Evolutionary conservation across 1,140 invertebrate genomes (phyloP).

Genomic region (Drosophila arizonae): DNA sequence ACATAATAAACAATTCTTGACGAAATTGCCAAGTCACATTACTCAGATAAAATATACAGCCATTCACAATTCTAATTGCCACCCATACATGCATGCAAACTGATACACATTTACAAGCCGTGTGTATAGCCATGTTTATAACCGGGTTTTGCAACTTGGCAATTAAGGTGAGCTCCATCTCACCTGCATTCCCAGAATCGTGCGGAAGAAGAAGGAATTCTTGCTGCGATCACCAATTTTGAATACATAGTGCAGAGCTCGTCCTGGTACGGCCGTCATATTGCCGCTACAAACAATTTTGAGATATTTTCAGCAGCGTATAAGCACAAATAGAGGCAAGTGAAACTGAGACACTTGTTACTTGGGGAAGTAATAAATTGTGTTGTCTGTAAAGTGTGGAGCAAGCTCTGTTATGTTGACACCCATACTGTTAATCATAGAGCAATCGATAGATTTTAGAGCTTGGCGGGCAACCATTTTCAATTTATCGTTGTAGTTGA

Average conservation of each 20-base stretch:
- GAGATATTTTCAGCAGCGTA: conserved; percentile 11
- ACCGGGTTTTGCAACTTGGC: conserved; percentile 15
- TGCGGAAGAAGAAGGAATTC: conserved; percentile 93
- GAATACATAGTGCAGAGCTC: conserved; percentile 97
- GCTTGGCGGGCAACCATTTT: too few species aligned
- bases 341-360: conserved; percentile 3
- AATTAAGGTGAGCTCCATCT: conserved; percentile 38
- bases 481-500: too few species aligned
- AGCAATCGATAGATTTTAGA: too few species aligned
- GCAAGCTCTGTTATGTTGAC: conserved; percentile 3
- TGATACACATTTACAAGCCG: not conserved
- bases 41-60: conserved; percentile 2
- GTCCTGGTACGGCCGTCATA: conserved; percentile 71
- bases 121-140: not conserved
- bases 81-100: not conserved
- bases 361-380: not conserved
- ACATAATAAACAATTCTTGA: not conserved
- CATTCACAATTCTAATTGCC: conserved; percentile 7
- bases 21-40: conserved; percentile 7
- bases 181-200: conserved; percentile 97
- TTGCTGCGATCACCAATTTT: conserved; percentile 94
- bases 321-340: not conserved
- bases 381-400: not conserved
- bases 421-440: not conserved
- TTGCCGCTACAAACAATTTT: not conserved